A percentile compares a stretch with the other conserved stretches of the same genome.
Evolutionary conservation across 2,113 vertebrate genomes (phyloP).

Genomic region (Rhea pennata): DNA sequence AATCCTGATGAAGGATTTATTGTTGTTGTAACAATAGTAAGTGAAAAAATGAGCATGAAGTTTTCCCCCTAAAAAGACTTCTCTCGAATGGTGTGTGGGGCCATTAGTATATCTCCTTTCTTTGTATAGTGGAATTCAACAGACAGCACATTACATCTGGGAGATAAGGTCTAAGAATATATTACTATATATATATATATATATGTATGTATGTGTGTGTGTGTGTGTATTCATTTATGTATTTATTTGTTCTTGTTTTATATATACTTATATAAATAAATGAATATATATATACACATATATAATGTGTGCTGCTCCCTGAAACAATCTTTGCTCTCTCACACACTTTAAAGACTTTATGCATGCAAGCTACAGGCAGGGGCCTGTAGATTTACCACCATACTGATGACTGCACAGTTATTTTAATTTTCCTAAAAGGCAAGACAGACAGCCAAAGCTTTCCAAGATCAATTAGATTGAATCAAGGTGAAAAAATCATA

Average conservation of each 20-base stretch:
- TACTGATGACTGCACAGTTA: neutral
- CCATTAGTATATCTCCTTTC: neutral
- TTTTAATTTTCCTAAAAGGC: conserved; percentile 35
- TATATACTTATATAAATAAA: too few relatives aligned
- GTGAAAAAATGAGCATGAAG: neutral
- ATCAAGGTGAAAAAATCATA: neutral
- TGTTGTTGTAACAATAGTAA: neutral
- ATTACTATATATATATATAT: neutral
- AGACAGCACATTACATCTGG: neutral
- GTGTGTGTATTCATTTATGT: too few relatives aligned
- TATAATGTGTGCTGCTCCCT: neutral
- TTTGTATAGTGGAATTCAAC: neutral
- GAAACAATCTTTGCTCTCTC: neutral
- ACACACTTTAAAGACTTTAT: neutral
- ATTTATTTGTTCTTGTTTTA: too few relatives aligned
- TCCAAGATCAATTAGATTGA: neutral
- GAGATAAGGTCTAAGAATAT: neutral
- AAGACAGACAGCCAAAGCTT: neutral
- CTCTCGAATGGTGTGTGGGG: neutral
- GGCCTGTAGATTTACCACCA: neutral
- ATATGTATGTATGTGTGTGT: too few relatives aligned
- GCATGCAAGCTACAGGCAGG: neutral
- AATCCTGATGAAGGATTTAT: neutral
- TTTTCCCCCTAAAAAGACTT: neutral
- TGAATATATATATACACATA: too few relatives aligned